Conservation (phyloP, 2,888 invertebrate species). For the Emesis russula region DNA sequence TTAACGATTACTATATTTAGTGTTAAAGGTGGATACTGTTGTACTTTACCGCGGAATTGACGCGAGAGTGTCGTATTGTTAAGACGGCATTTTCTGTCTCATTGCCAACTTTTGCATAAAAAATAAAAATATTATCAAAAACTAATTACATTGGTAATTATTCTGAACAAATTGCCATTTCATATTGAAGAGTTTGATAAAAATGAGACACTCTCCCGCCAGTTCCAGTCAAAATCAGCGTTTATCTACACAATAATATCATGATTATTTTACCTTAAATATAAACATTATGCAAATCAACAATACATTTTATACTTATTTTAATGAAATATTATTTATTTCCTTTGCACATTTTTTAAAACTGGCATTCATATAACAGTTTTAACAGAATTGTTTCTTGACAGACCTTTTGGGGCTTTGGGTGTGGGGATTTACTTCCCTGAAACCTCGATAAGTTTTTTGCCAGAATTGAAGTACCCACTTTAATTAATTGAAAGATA, state of each 20-base stretch:
- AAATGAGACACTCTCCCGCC: neutral
- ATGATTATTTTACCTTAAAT: constrained; percentile 20
- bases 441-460: no score
- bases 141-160: neutral
- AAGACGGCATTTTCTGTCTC: no score
- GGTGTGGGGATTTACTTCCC: no score
- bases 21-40: constrained; percentile 61
- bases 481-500: no score
- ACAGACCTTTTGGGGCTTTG: no score
- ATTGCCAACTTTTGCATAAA: no score
- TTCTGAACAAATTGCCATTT: neutral
- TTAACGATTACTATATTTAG: constrained; percentile 80
- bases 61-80: constrained; percentile 32
- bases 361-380: neutral
- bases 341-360: constrained; percentile 10
- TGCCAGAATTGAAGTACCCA: no score
- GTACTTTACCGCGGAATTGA: constrained; percentile 66
- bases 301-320: constrained; percentile 4
- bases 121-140: neutral
- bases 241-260: constrained; percentile 19
- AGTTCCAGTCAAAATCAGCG: constrained; percentile 20
- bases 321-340: constrained; percentile 6
- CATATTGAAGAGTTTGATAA: constrained; percentile 11
- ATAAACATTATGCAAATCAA: constrained; percentile 25
- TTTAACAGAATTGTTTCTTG: no score